Percentiles rank a stretch among this genome's conserved stretches.
Conservation (phyloP, 2,888 invertebrate species). For the Eilema sororculum region DNA sequence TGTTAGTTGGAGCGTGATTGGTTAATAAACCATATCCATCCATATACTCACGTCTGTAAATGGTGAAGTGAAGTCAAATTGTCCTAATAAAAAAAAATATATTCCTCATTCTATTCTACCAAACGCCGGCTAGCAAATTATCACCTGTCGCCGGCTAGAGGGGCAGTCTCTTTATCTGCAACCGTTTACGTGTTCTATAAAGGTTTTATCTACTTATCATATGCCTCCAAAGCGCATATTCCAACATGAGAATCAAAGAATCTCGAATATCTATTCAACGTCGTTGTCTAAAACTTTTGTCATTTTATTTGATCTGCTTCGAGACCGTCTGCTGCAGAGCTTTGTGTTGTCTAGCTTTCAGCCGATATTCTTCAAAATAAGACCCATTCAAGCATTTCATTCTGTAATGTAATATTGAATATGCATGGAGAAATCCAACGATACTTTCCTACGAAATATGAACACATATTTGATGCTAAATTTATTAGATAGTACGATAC, state of each 20-base stretch:
- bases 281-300: conserved; percentile 14
- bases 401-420: conserved; percentile 27
- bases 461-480: conserved; percentile 6
- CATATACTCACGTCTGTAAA: too few relatives aligned
- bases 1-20: too few relatives aligned
- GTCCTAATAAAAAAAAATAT: too few relatives aligned
- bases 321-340: conserved; percentile 19
- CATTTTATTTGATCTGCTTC: conserved; percentile 23
- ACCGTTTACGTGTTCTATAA: too few relatives aligned
- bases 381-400: conserved; percentile 45
- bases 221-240: neutral
- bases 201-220: too few relatives aligned
- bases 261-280: neutral
- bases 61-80: too few relatives aligned
- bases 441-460: conserved; percentile 26
- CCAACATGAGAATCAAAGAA: neutral
- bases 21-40: too few relatives aligned
- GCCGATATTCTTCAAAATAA: conserved; percentile 39
- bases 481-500: neutral
- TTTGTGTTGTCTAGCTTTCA: conserved; percentile 31
- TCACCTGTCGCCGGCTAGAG: too few relatives aligned
- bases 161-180: too few relatives aligned
- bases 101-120: too few relatives aligned
- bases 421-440: conserved; percentile 27
- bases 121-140: too few relatives aligned